Evolutionary conservation across 2,113 vertebrate genomes (phyloP).

Genomic region (Choloepus hoffmanni): DNA sequence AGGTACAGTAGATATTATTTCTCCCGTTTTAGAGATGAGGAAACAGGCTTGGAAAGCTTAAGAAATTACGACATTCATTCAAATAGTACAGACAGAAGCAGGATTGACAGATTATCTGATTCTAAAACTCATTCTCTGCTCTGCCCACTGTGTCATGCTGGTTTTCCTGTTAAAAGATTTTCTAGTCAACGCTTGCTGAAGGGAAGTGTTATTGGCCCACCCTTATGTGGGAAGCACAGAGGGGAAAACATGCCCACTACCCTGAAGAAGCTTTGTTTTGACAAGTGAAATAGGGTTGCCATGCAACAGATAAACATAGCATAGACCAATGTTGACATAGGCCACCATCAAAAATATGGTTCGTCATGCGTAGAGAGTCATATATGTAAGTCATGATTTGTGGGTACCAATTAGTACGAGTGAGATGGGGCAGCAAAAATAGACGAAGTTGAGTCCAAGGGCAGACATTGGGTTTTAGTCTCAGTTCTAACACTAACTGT

Average conservation of each 20-base stretch:
- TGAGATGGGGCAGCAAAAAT: neutral
- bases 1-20: neutral
- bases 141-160: neutral
- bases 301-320: neutral
- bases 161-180: neutral
- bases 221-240: neutral
- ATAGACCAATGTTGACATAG: neutral
- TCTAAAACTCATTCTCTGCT: neutral
- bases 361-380: neutral
- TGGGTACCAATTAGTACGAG: neutral
- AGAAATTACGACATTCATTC: neutral
- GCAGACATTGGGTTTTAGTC: neutral
- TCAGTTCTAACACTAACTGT: neutral
- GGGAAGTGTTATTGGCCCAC: neutral
- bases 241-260: neutral
- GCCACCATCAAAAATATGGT: neutral
- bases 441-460: neutral
- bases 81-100: neutral
- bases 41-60: neutral
- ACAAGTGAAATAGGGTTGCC: neutral
- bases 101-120: neutral
- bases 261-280: neutral
- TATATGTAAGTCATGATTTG: neutral
- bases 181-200: neutral
- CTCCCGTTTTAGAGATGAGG: neutral